Evolutionary conservation across 2,797 vertebrate species (phyloP).

Genomic region (Siniperca scherzeri): DNA sequence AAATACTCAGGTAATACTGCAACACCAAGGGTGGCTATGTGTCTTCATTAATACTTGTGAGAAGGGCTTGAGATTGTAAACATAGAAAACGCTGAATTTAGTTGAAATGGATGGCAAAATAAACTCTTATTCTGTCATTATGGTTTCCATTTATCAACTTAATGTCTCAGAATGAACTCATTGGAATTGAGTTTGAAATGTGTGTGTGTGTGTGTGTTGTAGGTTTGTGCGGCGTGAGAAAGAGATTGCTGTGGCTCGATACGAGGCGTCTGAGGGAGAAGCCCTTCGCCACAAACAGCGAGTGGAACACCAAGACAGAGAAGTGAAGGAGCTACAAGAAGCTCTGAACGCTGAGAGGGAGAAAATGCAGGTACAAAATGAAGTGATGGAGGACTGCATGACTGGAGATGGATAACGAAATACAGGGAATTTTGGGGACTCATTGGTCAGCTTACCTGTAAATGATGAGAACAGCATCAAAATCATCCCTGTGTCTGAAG

Average conservation of each 20-base stretch:
- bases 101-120: neutral
- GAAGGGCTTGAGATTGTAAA: neutral
- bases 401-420: neutral
- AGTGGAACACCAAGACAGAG: conserved; percentile 92
- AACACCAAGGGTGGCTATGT: neutral
- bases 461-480: neutral
- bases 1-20: conserved; percentile 92
- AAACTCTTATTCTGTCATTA: no score
- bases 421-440: neutral
- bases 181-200: neutral
- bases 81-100: neutral
- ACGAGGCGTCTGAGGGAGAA: conserved; percentile 93
- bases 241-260: conserved; percentile 93
- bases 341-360: conserved; percentile 91
- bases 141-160: neutral
- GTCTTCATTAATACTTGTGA: neutral
- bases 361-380: conserved; percentile 74
- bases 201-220: neutral
- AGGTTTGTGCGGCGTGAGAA: conserved; percentile 97
- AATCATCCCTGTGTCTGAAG: neutral
- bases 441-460: neutral
- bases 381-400: neutral
- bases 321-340: conserved; percentile 92
- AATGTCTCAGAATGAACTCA: neutral
- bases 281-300: conserved; percentile 92